Evolutionary conservation across 2,888 invertebrate species (phyloP), one percentile per base, ranked within the genome.

Genomic region (Merodon equestris): DNA sequence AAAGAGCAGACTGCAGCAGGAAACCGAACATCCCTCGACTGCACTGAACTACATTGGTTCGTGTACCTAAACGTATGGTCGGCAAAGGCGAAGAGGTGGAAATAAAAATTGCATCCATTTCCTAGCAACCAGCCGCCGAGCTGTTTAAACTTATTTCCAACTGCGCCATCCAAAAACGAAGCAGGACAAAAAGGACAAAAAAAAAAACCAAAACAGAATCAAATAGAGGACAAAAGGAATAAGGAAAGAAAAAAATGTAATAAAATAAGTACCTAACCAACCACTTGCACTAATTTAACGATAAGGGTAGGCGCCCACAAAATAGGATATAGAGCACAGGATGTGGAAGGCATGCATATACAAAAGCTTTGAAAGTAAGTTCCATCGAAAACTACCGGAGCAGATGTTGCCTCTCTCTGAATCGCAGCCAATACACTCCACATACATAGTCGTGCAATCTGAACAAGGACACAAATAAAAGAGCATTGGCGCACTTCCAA

Each of bases 251-350:
- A 44, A 56, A 63, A 73, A 67, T 64, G 74, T 74, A 79, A 79
- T 79, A 81, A 81, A 81, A 74, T 81, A 81, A 81, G 75, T 75
- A 81, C 75, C 81, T 71, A 81, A 81, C 81, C 81, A 81, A 75
- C 75, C 81, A 81, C 81, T 81, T 81, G 81, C 81, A 81, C 81
- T 81, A 81, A 81, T 75, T 81, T 81, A 81, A 71, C 81, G 81
- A 81, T 81, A 81, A 81, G 81, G 74, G 79, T 79, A 79, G 63
- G 79, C 79, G 74, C 74, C 79, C 79, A 74, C 79, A 79, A 79
- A 73, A 79, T 68, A 74, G 79, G 74, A 74, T 79, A 67, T 64
- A 74, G 27, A 27, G 68, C 54, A 64, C 73, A 79, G 64, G 79
- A 79, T 74, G 47, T 63, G 64, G 63, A 79, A 68, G 79, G 79